Evolutionary conservation across 1,140 invertebrate genomes (phyloP).

Genomic region (Diabrotica undecimpunctata): DNA sequence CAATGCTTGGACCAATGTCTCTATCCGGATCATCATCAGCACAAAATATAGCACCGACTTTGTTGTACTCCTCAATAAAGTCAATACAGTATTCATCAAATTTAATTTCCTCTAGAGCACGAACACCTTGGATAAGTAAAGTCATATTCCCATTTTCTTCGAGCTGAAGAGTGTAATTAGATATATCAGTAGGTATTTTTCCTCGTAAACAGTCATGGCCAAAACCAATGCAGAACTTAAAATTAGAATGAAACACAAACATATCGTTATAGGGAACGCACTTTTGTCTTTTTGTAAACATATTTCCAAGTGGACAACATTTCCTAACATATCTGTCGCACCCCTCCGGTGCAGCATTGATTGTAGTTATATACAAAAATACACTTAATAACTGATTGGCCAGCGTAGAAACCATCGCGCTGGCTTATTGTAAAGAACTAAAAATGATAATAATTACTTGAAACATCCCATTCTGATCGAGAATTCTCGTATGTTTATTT

Average conservation of each 20-base stretch:
- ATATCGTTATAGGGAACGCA: background rate
- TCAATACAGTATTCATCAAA: constrained; percentile 17
- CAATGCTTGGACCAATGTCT: background rate
- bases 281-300: background rate
- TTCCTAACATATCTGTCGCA: background rate
- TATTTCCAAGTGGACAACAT: background rate
- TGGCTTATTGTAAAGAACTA: background rate
- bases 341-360: background rate
- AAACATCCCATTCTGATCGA: constrained; percentile 4
- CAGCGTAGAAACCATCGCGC: background rate
- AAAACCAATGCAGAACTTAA: background rate
- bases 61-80: constrained; percentile 8
- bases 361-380: background rate
- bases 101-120: background rate
- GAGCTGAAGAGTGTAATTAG: background rate
- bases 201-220: background rate
- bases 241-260: background rate
- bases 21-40: background rate
- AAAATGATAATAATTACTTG: background rate
- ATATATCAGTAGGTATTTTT: background rate
- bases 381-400: background rate
- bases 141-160: constrained; percentile 11
- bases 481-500: constrained; percentile 14
- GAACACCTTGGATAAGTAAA: background rate
- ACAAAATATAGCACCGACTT: constrained; percentile 9